Evolutionary conservation across 2,797 vertebrate genomes (phyloP).

Genomic region (Eidolon dupreanum): DNA sequence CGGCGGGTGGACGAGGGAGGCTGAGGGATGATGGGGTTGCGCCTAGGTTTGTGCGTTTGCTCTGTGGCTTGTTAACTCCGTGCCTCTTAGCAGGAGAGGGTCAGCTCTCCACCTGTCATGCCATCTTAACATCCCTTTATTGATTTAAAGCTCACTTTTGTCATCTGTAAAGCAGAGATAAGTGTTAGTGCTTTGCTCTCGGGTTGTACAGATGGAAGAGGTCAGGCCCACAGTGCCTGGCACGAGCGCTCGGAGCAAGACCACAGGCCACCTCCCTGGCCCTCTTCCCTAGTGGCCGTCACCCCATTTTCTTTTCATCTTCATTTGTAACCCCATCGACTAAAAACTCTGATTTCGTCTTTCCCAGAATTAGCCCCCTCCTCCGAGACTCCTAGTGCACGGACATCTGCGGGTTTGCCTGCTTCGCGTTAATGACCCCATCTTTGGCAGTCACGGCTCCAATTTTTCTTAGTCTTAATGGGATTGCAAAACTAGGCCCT

Average conservation of each 20-base stretch:
- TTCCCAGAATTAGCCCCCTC: background rate
- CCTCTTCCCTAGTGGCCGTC: fast-evolving
- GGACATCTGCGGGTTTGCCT: background rate
- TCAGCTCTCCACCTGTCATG: too few species aligned
- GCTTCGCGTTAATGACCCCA: background rate
- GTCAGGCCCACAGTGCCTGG: background rate
- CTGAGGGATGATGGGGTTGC: background rate
- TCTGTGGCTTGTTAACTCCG: background rate
- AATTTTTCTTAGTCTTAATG: background rate
- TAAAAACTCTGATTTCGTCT: too few species aligned
- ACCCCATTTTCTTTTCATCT: background rate
- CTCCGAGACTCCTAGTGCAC: background rate
- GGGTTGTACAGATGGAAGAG: background rate
- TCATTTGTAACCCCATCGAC: background rate
- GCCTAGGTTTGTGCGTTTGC: fast-evolving
- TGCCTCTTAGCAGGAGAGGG: too few species aligned
- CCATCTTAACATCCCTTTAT: background rate
- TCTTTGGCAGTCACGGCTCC: background rate
- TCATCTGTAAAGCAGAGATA: background rate
- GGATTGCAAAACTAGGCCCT: background rate
- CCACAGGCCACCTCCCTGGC: background rate
- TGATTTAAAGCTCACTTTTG: background rate
- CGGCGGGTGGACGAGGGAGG: fast-evolving
- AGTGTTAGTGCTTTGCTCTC: background rate
- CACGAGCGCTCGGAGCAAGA: background rate